These are phyloP conservation scores for Clusia tigrina DNA, from an alignment of 2,888 invertebrate genomes.

Conservation along the genomic window DNA sequence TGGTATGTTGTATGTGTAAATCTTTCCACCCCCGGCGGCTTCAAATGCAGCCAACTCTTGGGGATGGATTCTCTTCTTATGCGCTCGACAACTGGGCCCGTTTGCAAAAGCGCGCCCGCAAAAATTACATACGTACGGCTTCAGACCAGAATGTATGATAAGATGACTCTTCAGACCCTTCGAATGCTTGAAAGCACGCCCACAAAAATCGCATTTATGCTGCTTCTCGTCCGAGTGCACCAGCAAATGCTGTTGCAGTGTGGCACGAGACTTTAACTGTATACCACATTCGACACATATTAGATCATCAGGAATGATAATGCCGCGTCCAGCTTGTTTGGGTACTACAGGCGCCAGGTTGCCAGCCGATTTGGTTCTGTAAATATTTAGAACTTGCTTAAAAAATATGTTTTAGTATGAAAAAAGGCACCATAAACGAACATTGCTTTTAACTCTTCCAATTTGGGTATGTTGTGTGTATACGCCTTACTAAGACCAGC, in stretches of 20 bases:
- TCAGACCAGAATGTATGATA: slow-evolving; percentile 61
- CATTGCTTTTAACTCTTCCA: too few species aligned
- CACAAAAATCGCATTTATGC: slow-evolving; percentile 60
- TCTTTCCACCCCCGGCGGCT: slow-evolving; percentile 56
- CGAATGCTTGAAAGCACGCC: slow-evolving; percentile 61
- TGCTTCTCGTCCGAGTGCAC: slow-evolving; percentile 61
- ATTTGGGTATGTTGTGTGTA: too few species aligned
- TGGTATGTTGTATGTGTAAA: slow-evolving; percentile 60
- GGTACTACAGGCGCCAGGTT: too few species aligned
- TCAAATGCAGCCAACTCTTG: slow-evolving; percentile 61
- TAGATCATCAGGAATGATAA: too few species aligned
- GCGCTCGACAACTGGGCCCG: slow-evolving; percentile 63
- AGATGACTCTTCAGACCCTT: slow-evolving; percentile 63
- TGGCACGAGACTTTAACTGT: slow-evolving; percentile 55
- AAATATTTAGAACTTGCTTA: too few species aligned
- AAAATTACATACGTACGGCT: slow-evolving; percentile 63
- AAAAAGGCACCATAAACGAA: too few species aligned
- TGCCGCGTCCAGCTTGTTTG: too few species aligned
- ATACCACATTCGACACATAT: slow-evolving; percentile 58
- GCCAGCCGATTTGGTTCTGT: too few species aligned
- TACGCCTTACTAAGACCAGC: too few species aligned
- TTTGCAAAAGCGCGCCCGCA: slow-evolving; percentile 64
- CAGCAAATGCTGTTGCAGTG: slow-evolving; percentile 55
- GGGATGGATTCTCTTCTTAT: slow-evolving; percentile 63
- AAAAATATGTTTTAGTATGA: too few species aligned